A percentile compares a stretch with the other conserved stretches of the same genome.
These are phyloP conservation scores for Pherbina coryleti DNA, from an alignment of 2,888 invertebrate genomes.

Conservation along the genomic window DNA sequence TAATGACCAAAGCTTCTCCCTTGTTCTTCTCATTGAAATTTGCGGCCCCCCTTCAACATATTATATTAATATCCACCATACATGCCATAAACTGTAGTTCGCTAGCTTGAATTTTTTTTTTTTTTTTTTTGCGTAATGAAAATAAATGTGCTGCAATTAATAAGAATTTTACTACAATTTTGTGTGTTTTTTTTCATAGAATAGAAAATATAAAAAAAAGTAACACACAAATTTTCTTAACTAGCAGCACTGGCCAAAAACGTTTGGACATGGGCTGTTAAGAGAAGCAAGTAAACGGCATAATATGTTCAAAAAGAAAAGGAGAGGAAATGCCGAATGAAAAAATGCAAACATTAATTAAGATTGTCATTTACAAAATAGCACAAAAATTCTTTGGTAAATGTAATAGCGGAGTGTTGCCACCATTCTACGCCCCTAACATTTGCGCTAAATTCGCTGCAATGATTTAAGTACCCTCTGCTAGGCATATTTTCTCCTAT, in stretches of 20 bases:
- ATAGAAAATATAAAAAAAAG: not conserved
- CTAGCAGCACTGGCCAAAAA: not conserved
- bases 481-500: not conserved
- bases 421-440: not conserved
- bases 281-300: not conserved
- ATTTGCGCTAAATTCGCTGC: too few relatives aligned
- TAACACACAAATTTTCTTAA: not conserved
- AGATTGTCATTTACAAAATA: conserved; percentile 24
- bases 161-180: conserved; percentile 10
- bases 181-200: not conserved
- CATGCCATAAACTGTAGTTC: not conserved
- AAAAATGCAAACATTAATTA: conserved; percentile 31
- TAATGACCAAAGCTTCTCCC: too few relatives aligned
- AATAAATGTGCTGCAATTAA: conserved; percentile 22
- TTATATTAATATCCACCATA: not conserved
- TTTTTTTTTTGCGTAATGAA: conserved; percentile 4
- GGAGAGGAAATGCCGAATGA: not conserved
- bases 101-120: not conserved
- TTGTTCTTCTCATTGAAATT: too few relatives aligned
- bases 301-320: not conserved
- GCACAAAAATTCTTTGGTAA: not conserved
- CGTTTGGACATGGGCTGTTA: not conserved
- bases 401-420: not conserved
- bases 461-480: not conserved
- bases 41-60: not conserved